Conservation (phyloP, 2,113 vertebrate species). For the Alaudala cheleensis region DNA sequence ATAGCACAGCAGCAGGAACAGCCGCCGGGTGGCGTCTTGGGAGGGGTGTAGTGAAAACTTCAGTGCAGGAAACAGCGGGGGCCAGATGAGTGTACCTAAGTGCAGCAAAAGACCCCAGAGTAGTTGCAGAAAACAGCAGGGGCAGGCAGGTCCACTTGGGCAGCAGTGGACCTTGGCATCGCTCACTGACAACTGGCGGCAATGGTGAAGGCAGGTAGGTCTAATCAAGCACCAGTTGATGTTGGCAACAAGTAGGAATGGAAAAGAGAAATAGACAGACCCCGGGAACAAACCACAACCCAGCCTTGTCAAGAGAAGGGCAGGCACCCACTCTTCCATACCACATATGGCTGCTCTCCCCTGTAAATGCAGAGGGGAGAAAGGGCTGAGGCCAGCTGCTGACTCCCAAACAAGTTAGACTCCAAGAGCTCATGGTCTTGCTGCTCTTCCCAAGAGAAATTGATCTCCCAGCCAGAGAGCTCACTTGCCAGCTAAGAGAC, state of each 20-base stretch:
- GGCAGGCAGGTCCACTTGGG: too few relatives aligned
- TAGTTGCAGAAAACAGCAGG: too few relatives aligned
- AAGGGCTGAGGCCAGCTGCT: not conserved
- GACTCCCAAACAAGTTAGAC: too few relatives aligned
- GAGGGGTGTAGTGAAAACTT: not conserved
- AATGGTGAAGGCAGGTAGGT: not conserved
- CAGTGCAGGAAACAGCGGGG: rapidly evolving
- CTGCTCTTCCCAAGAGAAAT: not conserved
- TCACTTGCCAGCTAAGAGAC: not conserved
- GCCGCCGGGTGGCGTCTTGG: too few relatives aligned
- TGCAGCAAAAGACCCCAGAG: not conserved
- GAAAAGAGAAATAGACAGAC: not conserved
- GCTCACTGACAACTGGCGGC: not conserved
- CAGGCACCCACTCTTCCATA: rapidly evolving
- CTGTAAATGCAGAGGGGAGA: rapidly evolving
- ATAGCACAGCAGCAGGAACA: not conserved
- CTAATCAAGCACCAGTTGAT: not conserved
- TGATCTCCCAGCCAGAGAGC: too few relatives aligned
- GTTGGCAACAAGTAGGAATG: rapidly evolving
- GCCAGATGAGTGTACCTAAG: rapidly evolving
- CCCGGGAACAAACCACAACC: not conserved
- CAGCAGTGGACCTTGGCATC: not conserved
- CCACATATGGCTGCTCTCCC: rapidly evolving
- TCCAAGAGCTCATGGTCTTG: rapidly evolving
- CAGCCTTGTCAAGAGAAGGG: not conserved